phyloP scores from a whole-genome alignment of 2,113 vertebrate species.

The Progne subis region DNA sequence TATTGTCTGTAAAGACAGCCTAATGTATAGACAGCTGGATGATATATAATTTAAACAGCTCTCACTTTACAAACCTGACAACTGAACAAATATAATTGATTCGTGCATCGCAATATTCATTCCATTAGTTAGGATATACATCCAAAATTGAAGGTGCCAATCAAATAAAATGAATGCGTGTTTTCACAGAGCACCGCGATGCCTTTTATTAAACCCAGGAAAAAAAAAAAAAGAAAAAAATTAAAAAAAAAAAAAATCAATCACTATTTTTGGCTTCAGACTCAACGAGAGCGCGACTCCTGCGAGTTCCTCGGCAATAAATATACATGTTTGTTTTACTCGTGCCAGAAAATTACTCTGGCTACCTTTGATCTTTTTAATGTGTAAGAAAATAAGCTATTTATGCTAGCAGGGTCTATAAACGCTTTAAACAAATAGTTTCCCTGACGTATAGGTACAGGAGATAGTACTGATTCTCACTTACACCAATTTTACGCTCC shows the following conservation, averaged over 20 bases:
- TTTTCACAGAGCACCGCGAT: conserved; percentile 30
- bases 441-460: background rate
- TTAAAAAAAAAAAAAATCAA: background rate
- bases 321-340: conserved; percentile 14
- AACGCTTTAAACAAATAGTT: conserved; percentile 46
- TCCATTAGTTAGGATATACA: conserved; percentile 61
- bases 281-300: background rate
- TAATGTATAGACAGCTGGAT: conserved; percentile 21
- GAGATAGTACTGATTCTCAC: conserved; percentile 15
- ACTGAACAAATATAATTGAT: conserved; percentile 68
- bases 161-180: conserved; percentile 65
- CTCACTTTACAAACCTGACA: conserved; percentile 66
- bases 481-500: conserved; percentile 50
- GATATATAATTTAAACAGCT: conserved; percentile 46
- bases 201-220: conserved; percentile 58
- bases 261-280: conserved; percentile 35
- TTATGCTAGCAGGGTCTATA: conserved; percentile 11
- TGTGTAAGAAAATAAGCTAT: conserved; percentile 41
- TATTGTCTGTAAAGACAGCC: background rate
- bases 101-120: conserved; percentile 58
- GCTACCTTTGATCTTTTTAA: conserved; percentile 55
- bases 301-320: conserved; percentile 6
- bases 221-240: no score
- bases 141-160: conserved; percentile 69
- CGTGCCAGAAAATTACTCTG: conserved; percentile 10